Percentiles rank a stretch among this genome's conserved stretches.
Evolutionary conservation across 2,888 invertebrate species (phyloP).

Genomic region (Megaustenia siamemsis): DNA sequence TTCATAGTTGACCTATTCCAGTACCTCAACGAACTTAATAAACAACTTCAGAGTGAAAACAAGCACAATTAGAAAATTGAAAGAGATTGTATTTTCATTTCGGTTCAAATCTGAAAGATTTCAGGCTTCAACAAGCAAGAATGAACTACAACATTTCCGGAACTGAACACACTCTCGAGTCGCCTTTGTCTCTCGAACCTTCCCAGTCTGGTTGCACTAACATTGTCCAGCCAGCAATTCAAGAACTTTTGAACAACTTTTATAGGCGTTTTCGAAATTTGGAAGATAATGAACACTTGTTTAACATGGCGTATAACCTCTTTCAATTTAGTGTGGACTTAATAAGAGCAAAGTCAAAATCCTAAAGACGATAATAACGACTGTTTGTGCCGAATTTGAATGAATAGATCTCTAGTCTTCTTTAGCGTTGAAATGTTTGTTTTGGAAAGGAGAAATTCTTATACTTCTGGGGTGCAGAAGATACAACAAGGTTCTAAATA

Average conservation of each 20-base stretch:
- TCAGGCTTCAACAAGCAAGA: not conserved
- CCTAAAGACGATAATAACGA: not conserved
- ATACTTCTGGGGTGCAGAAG: not conserved
- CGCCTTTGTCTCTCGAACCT: not conserved
- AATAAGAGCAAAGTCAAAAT: not conserved
- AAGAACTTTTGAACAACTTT: not conserved
- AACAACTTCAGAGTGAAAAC: not conserved
- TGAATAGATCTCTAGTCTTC: not conserved
- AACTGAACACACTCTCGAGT: not conserved
- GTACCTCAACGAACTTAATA: not conserved
- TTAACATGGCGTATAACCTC: not conserved
- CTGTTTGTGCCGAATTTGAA: not conserved
- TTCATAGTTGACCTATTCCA: not conserved
- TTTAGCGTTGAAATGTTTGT: not conserved
- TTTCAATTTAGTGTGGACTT: constrained; percentile 1
- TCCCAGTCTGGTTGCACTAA: not conserved
- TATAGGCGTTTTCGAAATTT: not conserved
- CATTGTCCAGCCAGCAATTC: too few species aligned
- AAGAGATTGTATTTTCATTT: not conserved
- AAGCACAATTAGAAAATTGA: not conserved
- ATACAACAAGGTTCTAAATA: too few species aligned
- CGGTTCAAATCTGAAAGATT: not conserved
- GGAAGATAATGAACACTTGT: not conserved
- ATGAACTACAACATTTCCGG: not conserved
- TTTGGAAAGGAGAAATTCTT: not conserved